These are phyloP conservation scores for Bombus balteatus DNA, from an alignment of 1,140 invertebrate species.

Conservation along the genomic window DNA sequence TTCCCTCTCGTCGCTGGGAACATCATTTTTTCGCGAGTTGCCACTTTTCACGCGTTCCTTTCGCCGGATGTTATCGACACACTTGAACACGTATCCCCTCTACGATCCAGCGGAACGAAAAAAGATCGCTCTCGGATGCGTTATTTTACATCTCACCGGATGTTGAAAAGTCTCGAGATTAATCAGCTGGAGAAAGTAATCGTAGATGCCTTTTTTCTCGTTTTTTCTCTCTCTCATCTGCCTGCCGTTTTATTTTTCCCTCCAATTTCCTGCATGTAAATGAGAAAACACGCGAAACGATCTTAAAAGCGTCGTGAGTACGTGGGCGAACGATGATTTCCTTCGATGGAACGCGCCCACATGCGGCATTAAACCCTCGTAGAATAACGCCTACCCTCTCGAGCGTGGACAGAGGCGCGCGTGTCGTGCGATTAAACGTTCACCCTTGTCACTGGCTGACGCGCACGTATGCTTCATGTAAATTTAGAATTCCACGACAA, in stretches of 20 bases:
- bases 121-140: neutral
- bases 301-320: neutral
- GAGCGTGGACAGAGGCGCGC: neutral
- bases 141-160: conserved; percentile 19
- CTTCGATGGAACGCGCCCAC: neutral
- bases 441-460: conserved; percentile 26
- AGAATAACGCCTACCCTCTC: conserved; percentile 30
- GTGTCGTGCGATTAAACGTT: conserved; percentile 27
- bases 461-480: neutral
- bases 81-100: neutral
- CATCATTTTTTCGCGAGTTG: neutral
- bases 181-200: conserved; percentile 8
- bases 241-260: neutral
- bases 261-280: neutral
- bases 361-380: neutral
- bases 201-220: neutral
- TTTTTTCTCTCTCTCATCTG: neutral
- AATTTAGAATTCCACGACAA: conserved; percentile 30
- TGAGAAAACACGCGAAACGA: neutral
- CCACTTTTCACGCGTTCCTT: neutral
- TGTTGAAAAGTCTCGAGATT: conserved; percentile 2
- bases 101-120: neutral
- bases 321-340: neutral
- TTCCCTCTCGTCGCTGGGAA: neutral
- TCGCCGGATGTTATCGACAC: conserved; percentile 29